A percentile compares a stretch with the other conserved stretches of the same genome.
phyloP scores from a whole-genome alignment of 2,797 vertebrate genomes.

The Microcaecilia unicolor region DNA sequence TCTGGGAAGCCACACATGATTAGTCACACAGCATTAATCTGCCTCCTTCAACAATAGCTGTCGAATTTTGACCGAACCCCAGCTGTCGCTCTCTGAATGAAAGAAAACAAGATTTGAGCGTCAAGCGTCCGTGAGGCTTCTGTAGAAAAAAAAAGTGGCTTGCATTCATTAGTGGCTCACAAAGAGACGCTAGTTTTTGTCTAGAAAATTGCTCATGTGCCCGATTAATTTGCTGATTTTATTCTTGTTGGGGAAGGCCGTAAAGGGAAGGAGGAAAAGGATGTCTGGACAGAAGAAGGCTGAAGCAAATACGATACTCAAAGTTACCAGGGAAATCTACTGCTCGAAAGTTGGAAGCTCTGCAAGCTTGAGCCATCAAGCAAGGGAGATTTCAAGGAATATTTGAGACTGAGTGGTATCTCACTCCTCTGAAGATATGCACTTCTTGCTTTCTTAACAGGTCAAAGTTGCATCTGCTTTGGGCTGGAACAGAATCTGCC shows the following conservation, averaged over 20 bases:
- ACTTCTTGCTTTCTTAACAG: conserved; percentile 20
- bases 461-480: no score
- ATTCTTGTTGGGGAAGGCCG: conserved; percentile 45
- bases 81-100: conserved; percentile 92
- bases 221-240: conserved; percentile 60
- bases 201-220: conserved; percentile 64
- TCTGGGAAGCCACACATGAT: conserved; percentile 95
- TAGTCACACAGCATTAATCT: conserved; percentile 97
- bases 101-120: conserved; percentile 91
- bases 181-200: conserved; percentile 61
- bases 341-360: conserved; percentile 58
- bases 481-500: no score
- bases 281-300: not conserved
- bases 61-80: conserved; percentile 86
- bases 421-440: no score
- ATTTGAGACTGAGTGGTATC: no score
- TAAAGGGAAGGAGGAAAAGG: conserved; percentile 20
- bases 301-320: conserved; percentile 26
- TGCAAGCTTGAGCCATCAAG: conserved; percentile 17
- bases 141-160: conserved; percentile 50
- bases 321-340: conserved; percentile 58
- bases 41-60: conserved; percentile 81
- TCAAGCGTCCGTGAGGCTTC: conserved; percentile 77
- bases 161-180: conserved; percentile 78
- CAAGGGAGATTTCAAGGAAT: conserved; percentile 25